Evolutionary conservation across 2,113 vertebrate species (phyloP).

Genomic region (Nycticorax nycticorax): DNA sequence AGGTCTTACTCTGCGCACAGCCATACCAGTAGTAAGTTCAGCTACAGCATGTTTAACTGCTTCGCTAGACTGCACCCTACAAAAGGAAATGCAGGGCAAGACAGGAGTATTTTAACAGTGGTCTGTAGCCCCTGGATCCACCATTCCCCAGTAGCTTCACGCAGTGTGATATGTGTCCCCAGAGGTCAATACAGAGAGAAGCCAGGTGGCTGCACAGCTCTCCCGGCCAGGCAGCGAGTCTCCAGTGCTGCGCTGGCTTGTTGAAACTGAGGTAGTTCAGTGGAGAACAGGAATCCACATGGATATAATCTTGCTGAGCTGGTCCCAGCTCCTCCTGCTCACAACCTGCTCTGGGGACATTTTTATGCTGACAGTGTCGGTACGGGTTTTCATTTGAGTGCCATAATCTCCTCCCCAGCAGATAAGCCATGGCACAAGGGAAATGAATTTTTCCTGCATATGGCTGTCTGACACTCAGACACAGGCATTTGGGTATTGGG

Average conservation of each 20-base stretch:
- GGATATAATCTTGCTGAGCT: neutral
- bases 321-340: neutral
- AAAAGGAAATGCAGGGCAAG: neutral
- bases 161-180: neutral
- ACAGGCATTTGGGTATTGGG: neutral
- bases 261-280: neutral
- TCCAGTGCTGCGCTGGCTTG: neutral
- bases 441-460: neutral
- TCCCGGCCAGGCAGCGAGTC: fast-evolving
- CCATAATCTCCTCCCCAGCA: neutral
- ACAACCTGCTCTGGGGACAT: neutral
- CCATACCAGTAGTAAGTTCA: neutral
- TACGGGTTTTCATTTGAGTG: neutral
- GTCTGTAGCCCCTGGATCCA: neutral
- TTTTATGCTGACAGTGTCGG: neutral
- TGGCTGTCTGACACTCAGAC: neutral
- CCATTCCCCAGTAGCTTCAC: neutral
- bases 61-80: neutral
- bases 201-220: neutral
- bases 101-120: neutral
- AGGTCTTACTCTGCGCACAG: neutral
- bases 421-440: neutral
- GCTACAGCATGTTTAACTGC: neutral
- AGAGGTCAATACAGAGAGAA: neutral
- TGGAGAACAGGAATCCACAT: neutral